phyloP scores from a whole-genome alignment of 2,797 vertebrate species.

The Microtus californicus region DNA sequence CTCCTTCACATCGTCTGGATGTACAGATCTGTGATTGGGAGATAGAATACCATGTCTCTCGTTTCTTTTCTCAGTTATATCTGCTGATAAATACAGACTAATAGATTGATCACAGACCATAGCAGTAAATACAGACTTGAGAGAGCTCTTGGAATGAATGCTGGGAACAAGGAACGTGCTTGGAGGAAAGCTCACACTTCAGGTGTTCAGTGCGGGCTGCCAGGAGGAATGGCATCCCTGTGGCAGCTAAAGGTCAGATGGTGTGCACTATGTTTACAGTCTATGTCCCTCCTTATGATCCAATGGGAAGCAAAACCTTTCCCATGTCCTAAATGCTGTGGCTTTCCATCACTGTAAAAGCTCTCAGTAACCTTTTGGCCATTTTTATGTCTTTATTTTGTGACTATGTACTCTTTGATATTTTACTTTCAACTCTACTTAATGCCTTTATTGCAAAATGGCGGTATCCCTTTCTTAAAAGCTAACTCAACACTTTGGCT shows the following conservation, averaged over 20 bases:
- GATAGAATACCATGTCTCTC: background rate
- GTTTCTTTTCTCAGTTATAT: background rate
- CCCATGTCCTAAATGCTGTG: background rate
- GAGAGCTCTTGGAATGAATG: background rate
- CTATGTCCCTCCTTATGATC: background rate
- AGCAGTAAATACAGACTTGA: background rate
- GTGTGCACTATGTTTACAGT: fast-evolving
- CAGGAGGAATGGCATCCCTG: background rate
- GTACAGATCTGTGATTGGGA: background rate
- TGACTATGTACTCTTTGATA: background rate
- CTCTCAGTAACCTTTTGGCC: background rate
- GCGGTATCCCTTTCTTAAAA: background rate
- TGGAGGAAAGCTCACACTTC: background rate
- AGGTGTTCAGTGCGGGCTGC: background rate
- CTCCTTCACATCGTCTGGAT: background rate
- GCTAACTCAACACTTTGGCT: background rate
- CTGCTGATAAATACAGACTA: background rate
- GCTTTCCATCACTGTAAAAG: background rate
- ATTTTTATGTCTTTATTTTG: background rate
- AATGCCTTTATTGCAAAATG: background rate
- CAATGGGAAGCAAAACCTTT: fast-evolving
- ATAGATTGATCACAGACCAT: constrained; percentile 29
- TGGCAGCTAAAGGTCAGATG: background rate
- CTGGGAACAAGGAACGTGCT: background rate
- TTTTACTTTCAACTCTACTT: background rate